phyloP scores from a whole-genome alignment of 2,113 vertebrate species.

The Carassius gibelio region DNA sequence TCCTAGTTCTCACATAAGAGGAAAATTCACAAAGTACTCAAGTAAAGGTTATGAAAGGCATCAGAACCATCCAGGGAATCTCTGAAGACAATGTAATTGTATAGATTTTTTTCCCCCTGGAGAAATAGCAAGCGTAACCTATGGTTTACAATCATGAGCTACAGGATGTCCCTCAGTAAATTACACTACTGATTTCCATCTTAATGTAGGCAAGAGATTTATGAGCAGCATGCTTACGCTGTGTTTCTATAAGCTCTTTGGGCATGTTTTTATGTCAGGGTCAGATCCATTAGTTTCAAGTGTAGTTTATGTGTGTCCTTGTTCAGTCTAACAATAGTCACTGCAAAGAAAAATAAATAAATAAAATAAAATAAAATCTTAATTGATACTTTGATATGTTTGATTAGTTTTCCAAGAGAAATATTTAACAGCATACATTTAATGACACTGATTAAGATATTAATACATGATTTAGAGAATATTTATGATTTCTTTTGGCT shows the following conservation, averaged over 20 bases:
- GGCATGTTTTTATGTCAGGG: conserved; percentile 22
- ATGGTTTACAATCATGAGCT: conserved; percentile 33
- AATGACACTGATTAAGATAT: background rate
- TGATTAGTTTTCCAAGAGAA: background rate
- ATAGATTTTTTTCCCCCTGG: background rate
- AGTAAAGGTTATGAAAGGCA: background rate
- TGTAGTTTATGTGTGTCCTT: conserved; percentile 11
- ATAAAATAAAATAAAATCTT: no score
- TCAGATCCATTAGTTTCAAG: conserved; percentile 32
- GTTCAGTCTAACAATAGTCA: conserved; percentile 23
- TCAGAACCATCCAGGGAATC: no score
- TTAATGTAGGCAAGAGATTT: conserved; percentile 26
- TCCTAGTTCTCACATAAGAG: conserved; percentile 12
- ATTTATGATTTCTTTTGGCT: background rate
- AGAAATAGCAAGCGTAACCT: background rate
- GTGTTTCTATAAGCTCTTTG: conserved; percentile 13
- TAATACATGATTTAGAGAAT: background rate
- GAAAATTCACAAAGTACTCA: conserved; percentile 21
- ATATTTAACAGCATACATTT: background rate
- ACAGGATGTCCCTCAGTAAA: conserved; percentile 1
- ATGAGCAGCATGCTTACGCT: conserved; percentile 20
- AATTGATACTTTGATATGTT: background rate
- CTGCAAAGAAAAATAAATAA: background rate
- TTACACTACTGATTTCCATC: conserved; percentile 44
- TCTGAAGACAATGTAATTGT: conserved; percentile 1